A percentile compares a stretch with the other conserved stretches of the same genome.
Evolutionary conservation across 2,113 vertebrate species (phyloP).

Genomic region (Microcebus jonahi): DNA sequence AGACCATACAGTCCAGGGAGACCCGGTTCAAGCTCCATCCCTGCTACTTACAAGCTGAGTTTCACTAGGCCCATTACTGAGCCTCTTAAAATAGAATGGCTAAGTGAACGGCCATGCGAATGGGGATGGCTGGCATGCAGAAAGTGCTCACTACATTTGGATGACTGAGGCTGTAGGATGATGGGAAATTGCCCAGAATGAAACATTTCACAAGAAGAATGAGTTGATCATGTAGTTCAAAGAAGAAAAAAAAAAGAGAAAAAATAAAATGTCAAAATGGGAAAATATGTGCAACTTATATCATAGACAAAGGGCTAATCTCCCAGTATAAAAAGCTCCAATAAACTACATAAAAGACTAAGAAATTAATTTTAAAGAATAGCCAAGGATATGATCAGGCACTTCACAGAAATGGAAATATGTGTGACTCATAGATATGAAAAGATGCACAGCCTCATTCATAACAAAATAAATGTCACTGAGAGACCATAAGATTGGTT

Average conservation of each 20-base stretch:
- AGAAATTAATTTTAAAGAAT: not conserved
- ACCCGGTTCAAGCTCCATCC: not conserved
- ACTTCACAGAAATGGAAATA: not conserved
- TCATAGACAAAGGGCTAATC: not conserved
- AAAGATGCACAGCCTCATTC: not conserved
- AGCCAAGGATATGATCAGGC: not conserved
- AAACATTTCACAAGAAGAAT: not conserved
- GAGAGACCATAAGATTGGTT: not conserved
- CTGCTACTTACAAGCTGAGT: not conserved
- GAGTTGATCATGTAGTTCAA: not conserved
- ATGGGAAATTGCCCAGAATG: not conserved
- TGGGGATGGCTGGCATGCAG: accelerated
- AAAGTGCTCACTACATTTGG: not conserved
- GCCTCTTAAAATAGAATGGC: not conserved
- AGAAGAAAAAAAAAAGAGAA: not conserved
- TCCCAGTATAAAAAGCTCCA: not conserved
- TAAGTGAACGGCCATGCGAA: not conserved
- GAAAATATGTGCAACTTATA: not conserved
- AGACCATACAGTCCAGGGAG: not conserved
- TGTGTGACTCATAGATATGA: not conserved
- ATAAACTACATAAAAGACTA: not conserved
- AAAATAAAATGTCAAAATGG: constrained; percentile 1
- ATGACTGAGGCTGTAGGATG: not conserved
- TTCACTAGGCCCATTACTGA: not conserved
- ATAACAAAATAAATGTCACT: not conserved